phyloP scores from a whole-genome alignment of 2,797 vertebrate genomes.

The Propithecus deckenii region DNA sequence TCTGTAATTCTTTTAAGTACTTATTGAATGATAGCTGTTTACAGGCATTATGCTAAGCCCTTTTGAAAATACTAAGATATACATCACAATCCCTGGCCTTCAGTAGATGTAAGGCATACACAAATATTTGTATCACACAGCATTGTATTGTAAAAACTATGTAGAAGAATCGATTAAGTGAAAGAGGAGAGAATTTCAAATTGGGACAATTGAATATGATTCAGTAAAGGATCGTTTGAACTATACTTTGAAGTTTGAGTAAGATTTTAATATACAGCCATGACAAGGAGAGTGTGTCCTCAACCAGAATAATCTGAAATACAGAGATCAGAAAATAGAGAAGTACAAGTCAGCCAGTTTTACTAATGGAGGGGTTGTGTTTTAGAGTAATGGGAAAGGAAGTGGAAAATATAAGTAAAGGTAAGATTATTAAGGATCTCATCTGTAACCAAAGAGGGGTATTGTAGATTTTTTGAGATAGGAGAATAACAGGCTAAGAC shows the following conservation, averaged over 20 bases:
- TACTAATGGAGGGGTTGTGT: neutral
- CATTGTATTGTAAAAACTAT: neutral
- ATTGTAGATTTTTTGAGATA: neutral
- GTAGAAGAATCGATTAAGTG: neutral
- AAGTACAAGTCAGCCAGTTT: neutral
- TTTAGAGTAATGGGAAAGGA: neutral
- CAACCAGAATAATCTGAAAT: neutral
- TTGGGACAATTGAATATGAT: neutral
- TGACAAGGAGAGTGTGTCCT: neutral
- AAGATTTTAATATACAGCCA: neutral
- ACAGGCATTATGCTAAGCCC: neutral
- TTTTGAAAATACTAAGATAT: neutral
- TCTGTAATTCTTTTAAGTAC: neutral
- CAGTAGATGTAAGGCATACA: neutral
- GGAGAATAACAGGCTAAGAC: neutral
- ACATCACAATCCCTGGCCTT: neutral
- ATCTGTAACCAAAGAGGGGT: neutral
- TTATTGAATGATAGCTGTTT: neutral
- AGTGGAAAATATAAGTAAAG: neutral
- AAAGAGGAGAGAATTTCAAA: neutral
- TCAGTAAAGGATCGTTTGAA: neutral
- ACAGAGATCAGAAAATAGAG: neutral
- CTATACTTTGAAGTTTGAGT: neutral
- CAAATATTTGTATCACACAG: neutral
- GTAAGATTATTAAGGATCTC: neutral